Base-by-base conservation (phyloP, 2,113 vertebrate genomes). In the Psittacus erithacus region DNA sequence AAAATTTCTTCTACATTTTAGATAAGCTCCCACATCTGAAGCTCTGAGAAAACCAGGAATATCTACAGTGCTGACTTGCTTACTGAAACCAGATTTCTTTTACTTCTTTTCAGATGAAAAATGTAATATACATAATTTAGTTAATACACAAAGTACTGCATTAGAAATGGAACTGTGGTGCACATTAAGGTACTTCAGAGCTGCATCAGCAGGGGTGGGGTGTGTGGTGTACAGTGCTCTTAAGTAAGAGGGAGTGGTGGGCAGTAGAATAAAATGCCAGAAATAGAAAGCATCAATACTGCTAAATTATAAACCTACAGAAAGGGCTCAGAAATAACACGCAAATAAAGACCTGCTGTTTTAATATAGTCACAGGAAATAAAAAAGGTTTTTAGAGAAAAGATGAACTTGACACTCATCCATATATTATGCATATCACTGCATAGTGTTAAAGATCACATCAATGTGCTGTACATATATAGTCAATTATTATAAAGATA, bases 171-270 rank as follows among this genome's bases (percentile, higher is more conserved):
- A 88, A 55, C 57, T 23, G 17, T 44, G 19, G 9, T 68, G 25
- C 39, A 55, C 39, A 69, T 85, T 87, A 68, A 59, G 13, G n/a
- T 59, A 81, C 64, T 85, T 76, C 57, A 93, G 35, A 63, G 17
- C 5, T 63, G 15, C 55, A 63, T 38, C 29, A 28, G 0, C 5
- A 0, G 10, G 9, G 5, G 6, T 49, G 2, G 13, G 9, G 4
- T 35, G 22, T 9, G n/a, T 8, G 3, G 13, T 5, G 4, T 67
- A 44, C 23, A 29, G 28, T 16, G 38, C 8, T 75, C n/a, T 59
- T 57, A 69, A 70, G 38, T 59, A 55, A 86, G 60, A 75, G 53
- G 43, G 4, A 25, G 23, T 63, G 15, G 31, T 43, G 13, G 84
- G 28, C 17, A 53, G n/a, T 60, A 83, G 13, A 87, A 67, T 20